These are phyloP conservation scores for Noturus placidus DNA, from an alignment of 2,113 vertebrate genomes.

Conservation along the genomic window DNA sequence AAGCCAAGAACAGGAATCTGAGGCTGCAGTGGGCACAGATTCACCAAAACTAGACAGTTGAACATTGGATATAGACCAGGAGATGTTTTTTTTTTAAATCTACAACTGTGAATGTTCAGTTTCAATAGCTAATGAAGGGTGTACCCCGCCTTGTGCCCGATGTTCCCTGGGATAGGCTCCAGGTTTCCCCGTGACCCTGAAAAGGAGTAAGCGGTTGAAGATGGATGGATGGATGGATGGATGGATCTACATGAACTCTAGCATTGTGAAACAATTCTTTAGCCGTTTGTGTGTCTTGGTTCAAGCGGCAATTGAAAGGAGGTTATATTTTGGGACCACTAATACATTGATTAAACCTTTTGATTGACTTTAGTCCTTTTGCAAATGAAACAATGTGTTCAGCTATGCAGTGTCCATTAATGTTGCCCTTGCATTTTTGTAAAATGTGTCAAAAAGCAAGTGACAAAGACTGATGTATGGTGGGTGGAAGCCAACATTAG, in stretches of 20 bases:
- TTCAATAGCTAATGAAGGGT: neutral
- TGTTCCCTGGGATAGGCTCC: too few species aligned
- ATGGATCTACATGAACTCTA: neutral
- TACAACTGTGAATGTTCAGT: neutral
- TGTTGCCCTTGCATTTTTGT: neutral
- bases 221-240: too few species aligned
- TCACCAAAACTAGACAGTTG: neutral
- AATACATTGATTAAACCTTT: neutral
- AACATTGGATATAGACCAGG: neutral
- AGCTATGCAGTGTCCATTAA: neutral
- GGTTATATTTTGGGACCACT: neutral
- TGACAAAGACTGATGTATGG: neutral
- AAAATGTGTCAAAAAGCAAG: neutral
- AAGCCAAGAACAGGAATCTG: neutral
- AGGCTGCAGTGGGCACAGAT: neutral
- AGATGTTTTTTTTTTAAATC: neutral
- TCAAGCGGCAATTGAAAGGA: neutral
- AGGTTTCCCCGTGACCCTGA: too few species aligned
- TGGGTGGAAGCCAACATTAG: neutral
- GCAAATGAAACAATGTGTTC: neutral
- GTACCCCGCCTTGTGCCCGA: too few species aligned
- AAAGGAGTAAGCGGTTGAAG: too few species aligned
- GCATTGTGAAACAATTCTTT: neutral
- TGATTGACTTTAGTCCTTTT: neutral
- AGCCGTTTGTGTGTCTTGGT: neutral